Base-by-base conservation (phyloP, 1,140 invertebrate species). In the Cotesia vestalis region DNA sequence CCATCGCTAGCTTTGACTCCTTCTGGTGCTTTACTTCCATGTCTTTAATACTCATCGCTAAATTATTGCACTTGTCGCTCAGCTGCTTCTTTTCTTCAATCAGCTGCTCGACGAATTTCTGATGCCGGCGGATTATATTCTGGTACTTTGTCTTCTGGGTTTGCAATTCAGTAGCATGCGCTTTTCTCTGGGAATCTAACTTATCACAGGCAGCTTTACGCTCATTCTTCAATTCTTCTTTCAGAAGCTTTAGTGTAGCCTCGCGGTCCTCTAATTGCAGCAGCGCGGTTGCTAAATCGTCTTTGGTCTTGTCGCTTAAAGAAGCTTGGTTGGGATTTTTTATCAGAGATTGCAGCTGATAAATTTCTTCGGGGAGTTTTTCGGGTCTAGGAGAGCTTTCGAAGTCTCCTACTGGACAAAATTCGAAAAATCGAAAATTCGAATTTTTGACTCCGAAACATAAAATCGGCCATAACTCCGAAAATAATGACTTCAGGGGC, bases 31-130 rank as follows among this genome's bases (percentile, higher is more conserved):
- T 87, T 3, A 82, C 78, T 76, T 90, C 90, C 64, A 88, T 86
- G 77, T 90, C 89, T 66, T 88, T 88, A 0, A 90, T 85, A 8
- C 79, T 81, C 9, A 81, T 78, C 0, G 86, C 79, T 9, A 92
- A 79, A 1, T 86, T 85, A 55, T 92, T 89, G 64, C 91, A 92
- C 80, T 92, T 91, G 64, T 92, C 90, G 67, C 89, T 91, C 12
- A 93, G 80, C 0, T 87, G 81, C 38, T 89, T 90, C 77, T 93
- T 93, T 74, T 93, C 92, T 8, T 87, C 85, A 2, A 93, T 88
- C 51, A 93, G 76, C 67, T 91, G 90, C 74, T 92, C 91, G 9
- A 93, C 92, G 71, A 93, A 92, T 68, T 90, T 90, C 70, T 93
- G 91, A 79, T 93, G 91, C 1, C 92, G 80, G 59, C 89, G 88